Conservation (phyloP, 2,888 invertebrate species). For the Sepiola atlantica region DNA sequence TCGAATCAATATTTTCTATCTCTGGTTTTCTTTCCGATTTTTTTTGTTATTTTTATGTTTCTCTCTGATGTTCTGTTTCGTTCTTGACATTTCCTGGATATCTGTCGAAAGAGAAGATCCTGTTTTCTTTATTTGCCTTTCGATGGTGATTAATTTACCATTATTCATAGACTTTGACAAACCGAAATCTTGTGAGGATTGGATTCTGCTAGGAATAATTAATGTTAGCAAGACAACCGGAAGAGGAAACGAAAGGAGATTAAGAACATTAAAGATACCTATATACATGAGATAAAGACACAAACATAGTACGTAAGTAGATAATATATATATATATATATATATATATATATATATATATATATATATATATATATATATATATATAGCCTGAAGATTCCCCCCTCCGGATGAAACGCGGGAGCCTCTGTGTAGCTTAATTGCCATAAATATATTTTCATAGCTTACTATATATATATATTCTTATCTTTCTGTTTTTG, state of each 20-base stretch:
- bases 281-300: not conserved
- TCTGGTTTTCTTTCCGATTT: too few species aligned
- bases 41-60: too few species aligned
- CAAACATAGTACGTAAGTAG: not conserved
- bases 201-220: not conserved
- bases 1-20: too few species aligned
- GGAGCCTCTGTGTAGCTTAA: too few species aligned
- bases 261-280: not conserved
- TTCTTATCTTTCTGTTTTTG: too few species aligned
- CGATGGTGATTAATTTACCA: not conserved
- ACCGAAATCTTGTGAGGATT: not conserved
- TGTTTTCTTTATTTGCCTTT: not conserved
- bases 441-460: too few species aligned
- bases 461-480: too few species aligned
- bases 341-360: not conserved
- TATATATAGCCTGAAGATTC: too few species aligned
- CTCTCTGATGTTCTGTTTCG: not conserved
- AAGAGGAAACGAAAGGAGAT: not conserved
- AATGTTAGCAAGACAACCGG: not conserved
- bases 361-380: not conserved
- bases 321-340: not conserved
- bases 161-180: constrained; percentile 13
- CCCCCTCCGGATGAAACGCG: too few species aligned
- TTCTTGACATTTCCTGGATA: not conserved
- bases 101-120: not conserved